Percentiles rank a stretch among this genome's conserved stretches.
phyloP scores from a whole-genome alignment of 1,140 invertebrate genomes.

The Asobara japonica region DNA sequence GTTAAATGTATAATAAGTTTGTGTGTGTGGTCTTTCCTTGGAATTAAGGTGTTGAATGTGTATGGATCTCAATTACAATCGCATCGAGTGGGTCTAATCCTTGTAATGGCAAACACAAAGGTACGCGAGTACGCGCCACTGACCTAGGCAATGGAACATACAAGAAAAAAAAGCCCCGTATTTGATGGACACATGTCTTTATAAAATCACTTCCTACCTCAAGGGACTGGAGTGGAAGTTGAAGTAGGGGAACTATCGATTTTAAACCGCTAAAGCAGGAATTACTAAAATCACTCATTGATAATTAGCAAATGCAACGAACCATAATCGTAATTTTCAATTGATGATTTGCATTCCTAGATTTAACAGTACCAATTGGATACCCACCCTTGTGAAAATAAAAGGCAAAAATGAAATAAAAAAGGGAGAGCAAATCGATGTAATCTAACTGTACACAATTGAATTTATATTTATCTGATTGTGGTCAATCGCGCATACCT shows the following conservation, averaged over 20 bases:
- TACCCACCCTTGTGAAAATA: neutral
- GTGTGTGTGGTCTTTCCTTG: neutral
- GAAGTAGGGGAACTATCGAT: neutral
- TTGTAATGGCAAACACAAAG: neutral
- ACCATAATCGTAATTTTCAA: neutral
- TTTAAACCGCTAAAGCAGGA: neutral
- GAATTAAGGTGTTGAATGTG: neutral
- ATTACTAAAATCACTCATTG: neutral
- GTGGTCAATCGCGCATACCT: constrained; percentile 16
- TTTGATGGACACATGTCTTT: neutral
- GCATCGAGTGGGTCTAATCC: neutral
- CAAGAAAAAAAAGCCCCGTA: neutral
- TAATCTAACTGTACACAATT: constrained; percentile 16
- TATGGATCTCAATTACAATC: neutral
- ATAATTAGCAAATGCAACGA: neutral
- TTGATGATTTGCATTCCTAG: neutral
- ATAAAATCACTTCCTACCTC: neutral
- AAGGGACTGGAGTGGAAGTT: neutral
- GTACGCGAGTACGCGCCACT: constrained; percentile 39
- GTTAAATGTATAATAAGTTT: neutral
- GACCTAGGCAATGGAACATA: constrained; percentile 30
- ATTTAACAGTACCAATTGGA: neutral
- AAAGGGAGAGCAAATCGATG: constrained; percentile 20
- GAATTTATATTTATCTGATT: neutral
- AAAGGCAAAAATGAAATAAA: constrained; percentile 20